Base-by-base conservation (phyloP, 2,113 vertebrate species). In the Pycnonotus jocosus region DNA sequence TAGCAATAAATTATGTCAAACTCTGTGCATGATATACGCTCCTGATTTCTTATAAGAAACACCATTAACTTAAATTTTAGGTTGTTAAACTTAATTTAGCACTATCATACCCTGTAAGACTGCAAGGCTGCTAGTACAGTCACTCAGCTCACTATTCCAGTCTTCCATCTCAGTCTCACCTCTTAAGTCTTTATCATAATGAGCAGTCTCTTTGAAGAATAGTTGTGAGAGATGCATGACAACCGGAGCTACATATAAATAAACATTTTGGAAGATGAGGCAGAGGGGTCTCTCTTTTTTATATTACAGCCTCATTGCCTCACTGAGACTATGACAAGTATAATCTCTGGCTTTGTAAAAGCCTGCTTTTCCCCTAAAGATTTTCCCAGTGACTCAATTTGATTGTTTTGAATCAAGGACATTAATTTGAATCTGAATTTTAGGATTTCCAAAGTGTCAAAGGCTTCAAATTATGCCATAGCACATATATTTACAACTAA, bases 11-110 rank as follows among this genome's bases (percentile, higher is more conserved):
- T 79, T 27, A 87, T 91, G 73, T 85, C 90, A 94, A 70, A 61
- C 17, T 64, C 8, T 68, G 79, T n/a, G 64, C 35, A 60, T 60
- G 81, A 93, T 84, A 81, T 47, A 58, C 38, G 50, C 21, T 86
- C 83, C 30, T 0, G 0, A 18, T 84, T 86, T 94, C 84, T 64
- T 79, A 72, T 48, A 91, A 61, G 50, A 96, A 95, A 82, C 65
- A 91, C 7, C 33, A 93, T 81, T 76, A 93, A 56, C 40, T 91
- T 93, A 87, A 78, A 93, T 69, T 90, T 94, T 85, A 81, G 78
- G 56, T 85, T 76, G 70, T 71, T 87, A 85, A 92, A 90, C 48
- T 88, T 82, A 61, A 79, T 85, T 79, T 90, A 86, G 28, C 48
- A 65, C 15, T 57, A 90, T 45, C 11, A 6, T 33, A 74, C 40